Conservation (phyloP, 2,797 vertebrate species). For the Parotocinclus haroldoi region DNA sequence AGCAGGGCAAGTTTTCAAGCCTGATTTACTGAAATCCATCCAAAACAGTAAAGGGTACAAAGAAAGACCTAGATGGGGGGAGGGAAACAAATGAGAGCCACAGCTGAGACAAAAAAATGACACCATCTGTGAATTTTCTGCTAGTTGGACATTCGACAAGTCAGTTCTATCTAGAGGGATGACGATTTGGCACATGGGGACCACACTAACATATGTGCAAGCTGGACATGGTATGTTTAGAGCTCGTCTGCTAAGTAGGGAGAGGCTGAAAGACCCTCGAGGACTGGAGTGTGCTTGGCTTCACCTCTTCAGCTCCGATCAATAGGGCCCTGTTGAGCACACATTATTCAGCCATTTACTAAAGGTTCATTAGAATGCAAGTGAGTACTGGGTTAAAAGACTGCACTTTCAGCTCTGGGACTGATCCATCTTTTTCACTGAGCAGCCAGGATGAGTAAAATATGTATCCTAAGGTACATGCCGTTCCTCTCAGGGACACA, state of each 20-base stretch:
- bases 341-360: slow-evolving; percentile 32
- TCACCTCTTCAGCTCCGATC: slow-evolving; percentile 13
- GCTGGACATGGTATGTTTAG: slow-evolving; percentile 21
- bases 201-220: slow-evolving; percentile 43
- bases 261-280: slow-evolving; percentile 25
- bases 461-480: slow-evolving; percentile 41
- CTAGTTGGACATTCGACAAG: slow-evolving; percentile 32
- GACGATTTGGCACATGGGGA: slow-evolving; percentile 19
- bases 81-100: slow-evolving; percentile 3
- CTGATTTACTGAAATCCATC: slow-evolving; percentile 34
- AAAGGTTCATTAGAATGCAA: slow-evolving; percentile 46
- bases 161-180: slow-evolving; percentile 6
- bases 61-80: not conserved
- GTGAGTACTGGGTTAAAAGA: slow-evolving; percentile 15
- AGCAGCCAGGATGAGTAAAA: slow-evolving; percentile 39
- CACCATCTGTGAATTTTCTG: slow-evolving; percentile 33
- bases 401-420: slow-evolving; percentile 17
- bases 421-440: slow-evolving; percentile 15
- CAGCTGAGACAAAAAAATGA: slow-evolving; percentile 17
- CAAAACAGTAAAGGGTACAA: slow-evolving; percentile 11
- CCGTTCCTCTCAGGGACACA: slow-evolving; percentile 43
- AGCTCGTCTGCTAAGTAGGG: slow-evolving; percentile 40
- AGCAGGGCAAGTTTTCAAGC: slow-evolving; percentile 25
- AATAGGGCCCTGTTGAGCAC: slow-evolving; percentile 26
- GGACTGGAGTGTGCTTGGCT: slow-evolving; percentile 30